phyloP scores from a whole-genome alignment of 2,888 invertebrate genomes.

The Noctua fimbriata region DNA sequence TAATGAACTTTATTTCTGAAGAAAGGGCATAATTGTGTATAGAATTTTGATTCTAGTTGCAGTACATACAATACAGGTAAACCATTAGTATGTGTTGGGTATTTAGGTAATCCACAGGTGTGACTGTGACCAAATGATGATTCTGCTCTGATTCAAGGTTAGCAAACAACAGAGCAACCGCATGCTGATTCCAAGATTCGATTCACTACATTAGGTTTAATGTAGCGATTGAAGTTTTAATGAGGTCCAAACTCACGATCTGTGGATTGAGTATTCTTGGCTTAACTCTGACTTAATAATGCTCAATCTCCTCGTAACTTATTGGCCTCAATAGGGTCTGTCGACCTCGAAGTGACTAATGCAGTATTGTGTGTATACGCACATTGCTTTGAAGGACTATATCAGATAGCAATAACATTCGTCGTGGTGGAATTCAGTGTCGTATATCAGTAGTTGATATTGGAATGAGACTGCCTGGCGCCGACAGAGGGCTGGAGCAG shows the following conservation, averaged over 20 bases:
- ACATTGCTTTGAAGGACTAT: slow-evolving; percentile 21
- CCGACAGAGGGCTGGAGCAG: slow-evolving; percentile 67
- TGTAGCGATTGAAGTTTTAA: slow-evolving; percentile 56
- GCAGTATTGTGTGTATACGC: neutral
- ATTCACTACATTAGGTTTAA: slow-evolving; percentile 58
- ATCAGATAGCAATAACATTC: slow-evolving; percentile 23
- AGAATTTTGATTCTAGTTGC: neutral
- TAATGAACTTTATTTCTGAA: slow-evolving; percentile 25
- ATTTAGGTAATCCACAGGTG: slow-evolving; percentile 12
- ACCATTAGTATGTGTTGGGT: neutral
- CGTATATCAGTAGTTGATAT: slow-evolving; percentile 42
- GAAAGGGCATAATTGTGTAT: neutral
- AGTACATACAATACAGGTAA: neutral
- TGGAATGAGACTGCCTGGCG: slow-evolving; percentile 78
- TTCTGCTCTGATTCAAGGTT: slow-evolving; percentile 38
- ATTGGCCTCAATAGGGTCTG: slow-evolving; percentile 47
- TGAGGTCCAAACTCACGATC: slow-evolving; percentile 58
- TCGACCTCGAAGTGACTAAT: slow-evolving; percentile 33
- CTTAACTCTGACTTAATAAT: slow-evolving; percentile 41
- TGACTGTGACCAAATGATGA: slow-evolving; percentile 24
- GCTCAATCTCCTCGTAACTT: slow-evolving; percentile 43
- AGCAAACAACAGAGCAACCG: slow-evolving; percentile 14
- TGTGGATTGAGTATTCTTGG: slow-evolving; percentile 48
- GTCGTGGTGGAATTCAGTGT: slow-evolving; percentile 31
- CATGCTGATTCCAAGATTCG: slow-evolving; percentile 42